Conservation (phyloP, 2,113 vertebrate genomes). For the Seriola dumerili region DNA sequence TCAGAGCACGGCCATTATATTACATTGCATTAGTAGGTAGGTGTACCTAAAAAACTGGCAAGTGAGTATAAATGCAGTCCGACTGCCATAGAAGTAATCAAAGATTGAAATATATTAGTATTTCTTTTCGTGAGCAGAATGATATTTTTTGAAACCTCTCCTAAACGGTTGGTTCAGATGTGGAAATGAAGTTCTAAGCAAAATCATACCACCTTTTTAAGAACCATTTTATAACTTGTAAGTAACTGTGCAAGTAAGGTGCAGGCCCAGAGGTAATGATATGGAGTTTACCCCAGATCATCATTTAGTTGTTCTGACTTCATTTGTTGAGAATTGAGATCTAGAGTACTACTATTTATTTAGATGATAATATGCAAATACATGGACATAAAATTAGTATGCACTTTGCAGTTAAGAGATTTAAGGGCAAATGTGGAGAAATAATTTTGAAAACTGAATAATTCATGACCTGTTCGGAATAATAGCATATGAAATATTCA, state of each 20-base stretch:
- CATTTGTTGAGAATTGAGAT: conserved; percentile 1
- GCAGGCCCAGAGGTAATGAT: not conserved
- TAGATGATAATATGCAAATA: conserved; percentile 59
- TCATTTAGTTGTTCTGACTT: conserved; percentile 1
- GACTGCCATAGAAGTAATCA: not conserved
- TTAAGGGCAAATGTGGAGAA: conserved; percentile 64
- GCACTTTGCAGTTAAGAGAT: conserved; percentile 55
- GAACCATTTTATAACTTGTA: not conserved
- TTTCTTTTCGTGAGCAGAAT: not conserved
- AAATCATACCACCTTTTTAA: not conserved
- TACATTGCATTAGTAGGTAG: not conserved
- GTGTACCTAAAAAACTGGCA: not conserved
- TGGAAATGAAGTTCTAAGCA: not conserved
- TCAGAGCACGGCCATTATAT: not conserved
- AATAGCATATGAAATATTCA: conserved; percentile 81
- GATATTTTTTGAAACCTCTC: not conserved
- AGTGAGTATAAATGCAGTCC: not conserved
- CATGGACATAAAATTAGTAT: conserved; percentile 38
- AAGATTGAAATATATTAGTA: not conserved
- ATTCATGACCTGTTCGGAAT: conserved; percentile 80
- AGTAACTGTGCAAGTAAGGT: not conserved
- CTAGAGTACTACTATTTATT: conserved; percentile 45
- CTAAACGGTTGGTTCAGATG: not conserved
- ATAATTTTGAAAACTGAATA: conserved; percentile 73
- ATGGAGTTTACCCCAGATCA: not conserved